Percentiles rank a stretch among this genome's conserved stretches.
phyloP scores from a whole-genome alignment of 1,140 invertebrate species.

The Pogonomyrmex californicus region DNA sequence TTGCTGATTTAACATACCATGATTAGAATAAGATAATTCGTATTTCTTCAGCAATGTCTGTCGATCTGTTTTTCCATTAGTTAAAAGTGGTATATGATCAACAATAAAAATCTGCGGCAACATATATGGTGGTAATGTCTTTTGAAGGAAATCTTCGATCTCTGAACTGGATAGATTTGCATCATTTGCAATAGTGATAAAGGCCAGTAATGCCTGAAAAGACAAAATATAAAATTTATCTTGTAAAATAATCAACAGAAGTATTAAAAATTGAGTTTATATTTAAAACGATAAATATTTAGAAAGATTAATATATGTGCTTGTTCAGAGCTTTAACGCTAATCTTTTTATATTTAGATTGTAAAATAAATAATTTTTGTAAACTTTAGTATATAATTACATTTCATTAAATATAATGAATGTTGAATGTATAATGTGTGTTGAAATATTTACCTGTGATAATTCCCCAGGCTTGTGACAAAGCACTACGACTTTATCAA shows the following conservation, averaged over 20 bases:
- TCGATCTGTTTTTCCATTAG: conserved; percentile 95
- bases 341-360: not conserved
- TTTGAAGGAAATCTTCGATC: conserved; percentile 89
- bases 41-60: conserved; percentile 92
- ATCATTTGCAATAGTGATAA: conserved; percentile 89
- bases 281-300: no score
- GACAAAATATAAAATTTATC: not conserved
- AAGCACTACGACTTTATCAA: conserved; percentile 91
- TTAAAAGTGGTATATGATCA: conserved; percentile 91
- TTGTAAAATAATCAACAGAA: not conserved
- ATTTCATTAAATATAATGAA: not conserved
- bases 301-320: no score
- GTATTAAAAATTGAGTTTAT: no score
- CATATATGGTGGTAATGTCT: conserved; percentile 91
- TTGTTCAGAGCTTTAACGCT: not conserved
- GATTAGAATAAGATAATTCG: conserved; percentile 88
- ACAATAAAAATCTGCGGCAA: conserved; percentile 91
- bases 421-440: no score
- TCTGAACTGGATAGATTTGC: conserved; percentile 88
- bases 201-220: conserved; percentile 90
- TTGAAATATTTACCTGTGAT: conserved; percentile 86
- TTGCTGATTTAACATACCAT: conserved; percentile 83
- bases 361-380: not conserved
- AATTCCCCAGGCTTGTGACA: conserved; percentile 93
- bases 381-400: not conserved